Conservation (phyloP, 1,140 invertebrate genomes). For the Rhagoletis zephyria region DNA sequence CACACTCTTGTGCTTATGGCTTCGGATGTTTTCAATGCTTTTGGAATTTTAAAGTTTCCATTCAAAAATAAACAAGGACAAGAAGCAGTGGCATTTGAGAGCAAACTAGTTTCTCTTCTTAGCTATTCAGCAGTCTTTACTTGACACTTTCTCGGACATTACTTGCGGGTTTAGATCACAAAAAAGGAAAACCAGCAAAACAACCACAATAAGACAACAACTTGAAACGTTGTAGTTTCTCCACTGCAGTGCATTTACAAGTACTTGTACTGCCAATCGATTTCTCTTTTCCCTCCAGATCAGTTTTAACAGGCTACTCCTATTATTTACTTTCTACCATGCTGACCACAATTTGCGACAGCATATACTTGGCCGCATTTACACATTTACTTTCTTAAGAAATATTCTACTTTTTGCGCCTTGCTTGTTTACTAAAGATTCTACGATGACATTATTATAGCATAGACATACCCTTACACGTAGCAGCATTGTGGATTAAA, state of each 20-base stretch:
- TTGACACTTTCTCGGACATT: background rate
- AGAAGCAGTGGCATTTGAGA: background rate
- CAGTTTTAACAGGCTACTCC: background rate
- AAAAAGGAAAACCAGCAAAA: too few relatives aligned
- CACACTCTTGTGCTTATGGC: too few relatives aligned
- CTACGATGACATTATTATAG: background rate
- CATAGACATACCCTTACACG: too few relatives aligned
- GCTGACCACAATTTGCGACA: constrained; percentile 44
- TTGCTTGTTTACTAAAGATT: constrained; percentile 17
- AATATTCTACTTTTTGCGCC: background rate
- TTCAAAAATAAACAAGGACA: too few relatives aligned
- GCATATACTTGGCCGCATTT: background rate
- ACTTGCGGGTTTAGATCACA: too few relatives aligned
- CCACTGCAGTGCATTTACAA: background rate
- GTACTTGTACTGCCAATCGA: too few relatives aligned
- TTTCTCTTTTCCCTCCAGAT: background rate
- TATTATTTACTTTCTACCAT: constrained; percentile 21
- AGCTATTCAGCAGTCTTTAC: background rate
- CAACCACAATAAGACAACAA: background rate
- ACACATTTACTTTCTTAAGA: background rate
- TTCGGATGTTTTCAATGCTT: too few relatives aligned
- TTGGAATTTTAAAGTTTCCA: too few relatives aligned
- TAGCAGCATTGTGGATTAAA: too few relatives aligned
- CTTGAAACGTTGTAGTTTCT: background rate
- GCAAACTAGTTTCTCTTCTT: constrained; percentile 4